These are phyloP conservation scores for Nomada fucata DNA, from an alignment of 2,888 invertebrate species.

Conservation along the genomic window DNA sequence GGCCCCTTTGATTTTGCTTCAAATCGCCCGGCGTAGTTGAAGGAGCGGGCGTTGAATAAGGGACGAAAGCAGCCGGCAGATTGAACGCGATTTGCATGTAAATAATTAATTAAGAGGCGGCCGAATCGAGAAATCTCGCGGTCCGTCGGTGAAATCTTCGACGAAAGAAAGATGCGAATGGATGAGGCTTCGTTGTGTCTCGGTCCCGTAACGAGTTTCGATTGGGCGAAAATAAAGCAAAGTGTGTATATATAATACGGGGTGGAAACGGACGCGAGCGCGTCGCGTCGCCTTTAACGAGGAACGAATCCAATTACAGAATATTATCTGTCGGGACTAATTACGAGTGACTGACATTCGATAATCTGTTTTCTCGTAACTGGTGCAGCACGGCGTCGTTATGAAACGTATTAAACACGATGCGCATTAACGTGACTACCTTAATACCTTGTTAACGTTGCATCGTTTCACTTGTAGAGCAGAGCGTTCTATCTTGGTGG, in stretches of 20 bases:
- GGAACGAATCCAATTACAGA: slow-evolving; percentile 29
- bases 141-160: slow-evolving; percentile 11
- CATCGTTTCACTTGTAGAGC: background rate
- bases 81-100: slow-evolving; percentile 6
- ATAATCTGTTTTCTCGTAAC: slow-evolving; percentile 28
- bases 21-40: background rate
- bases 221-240: background rate
- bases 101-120: slow-evolving; percentile 44
- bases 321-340: slow-evolving; percentile 32
- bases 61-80: background rate
- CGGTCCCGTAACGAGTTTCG: background rate
- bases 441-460: slow-evolving; percentile 18
- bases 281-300: slow-evolving; percentile 12
- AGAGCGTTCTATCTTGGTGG: background rate
- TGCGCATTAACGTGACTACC: slow-evolving; percentile 48
- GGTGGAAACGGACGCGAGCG: background rate
- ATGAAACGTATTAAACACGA: slow-evolving; percentile 34
- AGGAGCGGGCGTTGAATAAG: background rate
- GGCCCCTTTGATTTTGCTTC: background rate
- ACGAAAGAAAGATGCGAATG: background rate
- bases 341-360: slow-evolving; percentile 32
- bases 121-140: background rate
- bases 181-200: background rate
- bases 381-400: background rate
- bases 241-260: too few relatives aligned